Base-by-base conservation (phyloP, 2,797 vertebrate genomes). In the Neosilurus mollespiculum region DNA sequence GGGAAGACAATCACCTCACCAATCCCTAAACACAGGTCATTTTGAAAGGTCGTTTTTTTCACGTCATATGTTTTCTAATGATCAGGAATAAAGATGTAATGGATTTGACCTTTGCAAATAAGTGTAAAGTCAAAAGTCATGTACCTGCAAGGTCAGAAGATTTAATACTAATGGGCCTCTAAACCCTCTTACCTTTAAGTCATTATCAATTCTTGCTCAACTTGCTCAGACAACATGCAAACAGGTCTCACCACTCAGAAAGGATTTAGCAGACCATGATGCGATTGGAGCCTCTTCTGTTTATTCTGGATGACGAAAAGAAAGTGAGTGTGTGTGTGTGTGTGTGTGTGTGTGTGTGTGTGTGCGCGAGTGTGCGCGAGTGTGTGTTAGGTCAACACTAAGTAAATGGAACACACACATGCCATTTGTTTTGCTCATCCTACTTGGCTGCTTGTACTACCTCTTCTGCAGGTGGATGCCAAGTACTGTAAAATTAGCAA, bases 101-200 rank as follows among this genome's bases (percentile, higher is more conserved):
- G n/a, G 37, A 22, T 78, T 83, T 90, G 88, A 90, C 89, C 82
- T 92, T 92, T 90, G 90, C 91, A 92, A 93, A 94, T 89, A 78
- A 86, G 83, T 80, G 61, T 83, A 86, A 92, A 92, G 89, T 88
- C 88, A 93, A 88, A 91, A 91, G 86, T 87, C 80, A 81, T 77
- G 86, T 93, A 93, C 92, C 93, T 94, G 92, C 89, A 88, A 91
- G 89, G 87, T 85, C 87, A 89, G 85, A 64, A 85, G 81, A 89
- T 89, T 90, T 91, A 91, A 90, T 92, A 91, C 89, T 90, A 88
- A 88, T 83, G 88, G 91, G 67, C 82, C 80, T 86, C 86, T 90
- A 89, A 85, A 88, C 87, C 89, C 59, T 87, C 90, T 87, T 83
- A 81, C n/a, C 16, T 65, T 18, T 77, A 20, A 77, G 37, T 66